Percentiles rank a stretch among this genome's conserved stretches.
phyloP scores from a whole-genome alignment of 2,797 vertebrate species.

The Myripristis murdjan region DNA sequence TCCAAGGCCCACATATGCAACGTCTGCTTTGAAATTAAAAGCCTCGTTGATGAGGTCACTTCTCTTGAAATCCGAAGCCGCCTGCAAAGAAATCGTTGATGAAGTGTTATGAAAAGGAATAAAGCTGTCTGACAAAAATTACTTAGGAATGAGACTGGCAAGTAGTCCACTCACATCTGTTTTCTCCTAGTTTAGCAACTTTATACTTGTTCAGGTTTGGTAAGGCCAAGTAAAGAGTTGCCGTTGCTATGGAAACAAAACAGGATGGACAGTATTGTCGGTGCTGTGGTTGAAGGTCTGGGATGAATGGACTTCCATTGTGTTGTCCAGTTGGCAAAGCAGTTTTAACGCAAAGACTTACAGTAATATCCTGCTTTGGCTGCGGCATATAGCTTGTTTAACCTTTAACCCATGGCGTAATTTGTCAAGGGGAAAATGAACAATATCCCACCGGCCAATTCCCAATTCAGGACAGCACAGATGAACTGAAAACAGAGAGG shows the following conservation, averaged over 20 bases:
- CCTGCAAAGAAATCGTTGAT: conserved; percentile 61
- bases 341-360: conserved; percentile 64
- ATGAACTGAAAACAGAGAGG: conserved; percentile 76
- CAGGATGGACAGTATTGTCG: conserved; percentile 78
- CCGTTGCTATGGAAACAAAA: conserved; percentile 85
- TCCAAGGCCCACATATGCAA: conserved; percentile 39
- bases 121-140: conserved; percentile 65
- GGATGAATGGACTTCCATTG: conserved; percentile 71
- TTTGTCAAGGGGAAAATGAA: conserved; percentile 78
- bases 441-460: conserved; percentile 72
- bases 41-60: conserved; percentile 67
- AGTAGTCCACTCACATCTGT: conserved; percentile 71
- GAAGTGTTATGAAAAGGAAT: conserved; percentile 73
- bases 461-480: conserved; percentile 70
- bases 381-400: conserved; percentile 73
- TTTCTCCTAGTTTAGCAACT: conserved; percentile 77
- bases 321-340: conserved; percentile 56
- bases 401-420: conserved; percentile 75
- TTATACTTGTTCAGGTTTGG: conserved; percentile 65
- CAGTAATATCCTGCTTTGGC: conserved; percentile 81
- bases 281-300: conserved; percentile 61
- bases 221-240: conserved; percentile 61
- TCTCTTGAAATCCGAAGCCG: conserved; percentile 58
- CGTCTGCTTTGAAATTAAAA: conserved; percentile 69
- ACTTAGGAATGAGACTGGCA: conserved; percentile 64